Evolutionary conservation across 2,113 vertebrate species (phyloP).

Genomic region (Ptilorrhoa leucosticta): DNA sequence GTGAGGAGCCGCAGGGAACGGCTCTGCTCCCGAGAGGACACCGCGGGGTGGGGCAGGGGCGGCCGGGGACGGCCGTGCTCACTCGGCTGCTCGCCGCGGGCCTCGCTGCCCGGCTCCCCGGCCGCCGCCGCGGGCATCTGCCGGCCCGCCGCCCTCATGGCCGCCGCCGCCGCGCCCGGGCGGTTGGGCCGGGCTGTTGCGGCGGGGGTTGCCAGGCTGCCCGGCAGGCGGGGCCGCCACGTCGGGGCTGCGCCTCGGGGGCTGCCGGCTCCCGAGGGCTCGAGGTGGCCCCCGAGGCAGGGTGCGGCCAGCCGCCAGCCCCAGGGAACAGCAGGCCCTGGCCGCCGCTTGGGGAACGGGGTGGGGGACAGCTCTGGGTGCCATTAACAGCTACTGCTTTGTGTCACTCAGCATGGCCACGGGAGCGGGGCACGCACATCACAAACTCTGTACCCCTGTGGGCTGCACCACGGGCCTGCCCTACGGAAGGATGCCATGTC

Average conservation of each 20-base stretch:
- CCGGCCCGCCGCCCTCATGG: background rate
- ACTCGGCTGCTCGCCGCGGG: background rate
- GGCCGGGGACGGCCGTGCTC: background rate
- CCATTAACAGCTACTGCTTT: rapidly evolving
- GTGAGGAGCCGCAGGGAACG: background rate
- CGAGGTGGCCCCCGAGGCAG: rapidly evolving
- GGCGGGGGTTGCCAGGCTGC: background rate
- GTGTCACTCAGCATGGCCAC: rapidly evolving
- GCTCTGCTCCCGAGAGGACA: background rate
- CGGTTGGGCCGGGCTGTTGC: background rate
- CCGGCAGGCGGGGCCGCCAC: background rate
- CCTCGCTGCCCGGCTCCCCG: background rate
- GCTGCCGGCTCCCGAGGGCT: rapidly evolving
- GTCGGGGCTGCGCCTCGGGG: background rate
- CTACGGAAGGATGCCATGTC: rapidly evolving
- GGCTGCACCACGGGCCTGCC: background rate
- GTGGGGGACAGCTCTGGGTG: rapidly evolving
- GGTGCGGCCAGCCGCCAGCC: too few relatives aligned
- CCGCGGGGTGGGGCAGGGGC: too few relatives aligned
- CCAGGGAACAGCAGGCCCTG: rapidly evolving
- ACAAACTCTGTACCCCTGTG: rapidly evolving
- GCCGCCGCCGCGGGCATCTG: background rate
- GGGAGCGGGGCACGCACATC: rapidly evolving
- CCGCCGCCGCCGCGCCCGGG: background rate
- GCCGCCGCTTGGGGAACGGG: rapidly evolving